A percentile compares a stretch with the other conserved stretches of the same genome.
Evolutionary conservation across 2,113 vertebrate genomes (phyloP).

Genomic region (Atractosteus spatula): DNA sequence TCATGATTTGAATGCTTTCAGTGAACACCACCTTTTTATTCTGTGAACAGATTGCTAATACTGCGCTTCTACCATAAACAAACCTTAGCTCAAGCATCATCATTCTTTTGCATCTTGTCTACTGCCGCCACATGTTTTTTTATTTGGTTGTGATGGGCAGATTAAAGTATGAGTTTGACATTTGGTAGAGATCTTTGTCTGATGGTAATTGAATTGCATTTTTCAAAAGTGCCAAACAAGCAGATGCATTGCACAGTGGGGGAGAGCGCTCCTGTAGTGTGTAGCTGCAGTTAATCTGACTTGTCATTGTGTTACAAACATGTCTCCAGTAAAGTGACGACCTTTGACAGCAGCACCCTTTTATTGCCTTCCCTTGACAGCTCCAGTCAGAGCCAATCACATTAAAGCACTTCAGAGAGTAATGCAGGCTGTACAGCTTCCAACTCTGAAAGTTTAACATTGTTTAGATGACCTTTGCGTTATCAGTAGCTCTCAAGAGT

Average conservation of each 20-base stretch:
- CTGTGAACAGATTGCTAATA: no score
- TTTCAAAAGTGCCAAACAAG: background rate
- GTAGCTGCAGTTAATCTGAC: constrained; percentile 17
- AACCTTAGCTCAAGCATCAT: constrained; percentile 6
- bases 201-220: constrained; percentile 23
- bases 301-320: constrained; percentile 17
- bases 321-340: background rate
- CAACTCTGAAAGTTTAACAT: no score
- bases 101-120: background rate
- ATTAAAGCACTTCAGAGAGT: background rate
- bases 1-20: no score
- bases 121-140: background rate
- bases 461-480: background rate
- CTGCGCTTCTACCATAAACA: background rate
- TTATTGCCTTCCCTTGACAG: constrained; percentile 13
- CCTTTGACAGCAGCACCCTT: constrained; percentile 7
- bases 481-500: background rate
- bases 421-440: background rate
- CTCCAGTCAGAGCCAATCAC: constrained; percentile 14
- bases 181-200: constrained; percentile 18
- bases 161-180: constrained; percentile 25
- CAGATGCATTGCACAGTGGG: background rate
- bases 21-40: no score
- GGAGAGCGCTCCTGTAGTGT: background rate
- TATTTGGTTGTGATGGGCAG: background rate